These are phyloP conservation scores for Orthosia cruda DNA, from an alignment of 2,888 invertebrate genomes.

Conservation along the genomic window DNA sequence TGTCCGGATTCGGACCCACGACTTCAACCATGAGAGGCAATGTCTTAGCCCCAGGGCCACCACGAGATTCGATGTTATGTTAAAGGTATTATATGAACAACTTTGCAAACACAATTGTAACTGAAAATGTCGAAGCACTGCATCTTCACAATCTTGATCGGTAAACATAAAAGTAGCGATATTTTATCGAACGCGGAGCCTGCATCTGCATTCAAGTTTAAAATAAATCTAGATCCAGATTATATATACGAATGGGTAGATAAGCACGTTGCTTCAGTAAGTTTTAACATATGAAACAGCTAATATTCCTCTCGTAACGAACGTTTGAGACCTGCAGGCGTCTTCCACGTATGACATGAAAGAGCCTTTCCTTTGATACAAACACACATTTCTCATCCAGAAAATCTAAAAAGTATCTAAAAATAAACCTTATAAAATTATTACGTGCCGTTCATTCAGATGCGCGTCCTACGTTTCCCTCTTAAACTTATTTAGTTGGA, in stretches of 20 bases:
- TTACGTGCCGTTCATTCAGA: constrained; percentile 73
- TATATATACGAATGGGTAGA: constrained; percentile 15
- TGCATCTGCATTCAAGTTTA: constrained; percentile 2
- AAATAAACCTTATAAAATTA: constrained; percentile 67
- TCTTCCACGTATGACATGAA: constrained; percentile 9
- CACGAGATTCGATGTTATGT: too few relatives aligned
- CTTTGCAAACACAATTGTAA: neutral
- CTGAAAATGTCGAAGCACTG: neutral
- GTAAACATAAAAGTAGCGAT: constrained; percentile 20
- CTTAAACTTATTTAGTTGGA: constrained; percentile 65
- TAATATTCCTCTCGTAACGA: constrained; percentile 34
- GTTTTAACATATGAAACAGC: constrained; percentile 41
- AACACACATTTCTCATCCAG: constrained; percentile 14
- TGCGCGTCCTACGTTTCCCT: constrained; percentile 63
- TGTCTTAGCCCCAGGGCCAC: too few relatives aligned
- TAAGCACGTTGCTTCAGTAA: constrained; percentile 23
- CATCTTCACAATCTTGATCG: constrained; percentile 17
- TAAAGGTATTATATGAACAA: too few relatives aligned
- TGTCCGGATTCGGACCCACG: too few relatives aligned
- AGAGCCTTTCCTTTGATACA: constrained; percentile 20
- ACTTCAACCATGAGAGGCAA: too few relatives aligned
- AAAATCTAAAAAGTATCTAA: constrained; percentile 12
- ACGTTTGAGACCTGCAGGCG: constrained; percentile 18
- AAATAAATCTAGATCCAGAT: neutral
- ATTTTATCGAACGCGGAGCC: constrained; percentile 3